phyloP scores from a whole-genome alignment of 1,140 invertebrate genomes.

The Drosophila tristis region DNA sequence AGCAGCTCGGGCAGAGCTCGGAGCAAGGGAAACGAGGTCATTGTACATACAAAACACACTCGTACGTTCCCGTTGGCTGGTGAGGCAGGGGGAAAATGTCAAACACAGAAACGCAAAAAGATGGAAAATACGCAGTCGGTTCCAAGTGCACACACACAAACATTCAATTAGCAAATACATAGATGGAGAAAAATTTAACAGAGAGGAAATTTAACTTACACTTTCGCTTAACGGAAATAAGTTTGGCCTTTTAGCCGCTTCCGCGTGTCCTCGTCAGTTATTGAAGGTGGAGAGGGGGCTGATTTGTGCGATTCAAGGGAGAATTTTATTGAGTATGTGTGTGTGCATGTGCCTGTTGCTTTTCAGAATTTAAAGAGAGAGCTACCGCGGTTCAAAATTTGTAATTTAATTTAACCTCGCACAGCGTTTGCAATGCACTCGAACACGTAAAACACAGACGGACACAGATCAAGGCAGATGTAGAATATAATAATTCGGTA shows the following conservation, averaged over 20 bases:
- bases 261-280: slow-evolving; percentile 50
- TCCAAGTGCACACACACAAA: slow-evolving; percentile 4
- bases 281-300: slow-evolving; percentile 25
- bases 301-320: neutral
- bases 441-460: slow-evolving; percentile 7
- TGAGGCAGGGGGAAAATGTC: slow-evolving; percentile 33
- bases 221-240: slow-evolving; percentile 69
- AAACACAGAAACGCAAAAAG: slow-evolving; percentile 9
- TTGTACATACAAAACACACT: slow-evolving; percentile 43
- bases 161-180: slow-evolving; percentile 8
- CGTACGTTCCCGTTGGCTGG: slow-evolving; percentile 4
- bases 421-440: slow-evolving; percentile 16
- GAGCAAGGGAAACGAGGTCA: slow-evolving; percentile 65
- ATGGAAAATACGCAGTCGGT: slow-evolving; percentile 3
- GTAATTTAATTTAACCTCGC: slow-evolving; percentile 65
- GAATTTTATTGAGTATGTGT: slow-evolving; percentile 15
- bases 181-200: slow-evolving; percentile 6
- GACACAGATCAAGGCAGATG: slow-evolving; percentile 15
- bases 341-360: slow-evolving; percentile 35
- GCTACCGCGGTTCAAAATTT: slow-evolving; percentile 28
- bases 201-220: slow-evolving; percentile 58
- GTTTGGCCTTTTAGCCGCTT: slow-evolving; percentile 40
- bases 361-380: slow-evolving; percentile 13
- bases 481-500: slow-evolving; percentile 17
- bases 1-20: slow-evolving; percentile 9